Base-by-base conservation (phyloP, 2,888 invertebrate genomes). In the Helobdella robusta region DNA sequence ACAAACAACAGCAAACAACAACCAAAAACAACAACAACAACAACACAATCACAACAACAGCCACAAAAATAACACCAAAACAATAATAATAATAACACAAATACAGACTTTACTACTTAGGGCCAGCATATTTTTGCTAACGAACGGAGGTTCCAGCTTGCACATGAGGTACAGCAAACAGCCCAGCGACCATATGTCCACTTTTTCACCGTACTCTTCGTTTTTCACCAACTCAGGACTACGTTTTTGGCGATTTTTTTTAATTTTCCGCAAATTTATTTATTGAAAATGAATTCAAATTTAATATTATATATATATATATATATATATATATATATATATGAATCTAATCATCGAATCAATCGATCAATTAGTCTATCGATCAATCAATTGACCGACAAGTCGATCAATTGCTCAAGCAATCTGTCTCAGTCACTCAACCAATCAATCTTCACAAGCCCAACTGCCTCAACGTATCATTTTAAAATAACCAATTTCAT, bases 111-210 rank as follows among this genome's bases (percentile, higher is more conserved):
- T 76, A 32, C 74, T 78, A 34, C 79, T 80, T 23, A 81, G 73
- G 36, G 77, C 74, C 32, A 81, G 74, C 68, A 71, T 71, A 66
- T 71, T 71, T 48, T 46, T 67, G 64, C 76, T 77, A 72, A 74
- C 76, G 73, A 81, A 81, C 0, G 80, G 79, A 0, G 80, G 78
- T 66, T 75, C 72, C 18, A 81, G 72, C 6, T 75, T 75, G 70
- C 80, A 77, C 77, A 81, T 80, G 74, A 81, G 80, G 70, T 81
- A 81, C 35, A 81, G 70, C 54, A 81, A 77, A 72, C 81, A 81
- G 4, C 81, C 81, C 25, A 79, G 67, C 2, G 81, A 78, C 81
- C 81, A 81, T 44, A 81, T 74, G 69, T 81, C 81, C 1, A 81
- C 79, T 71, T 80, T 81, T 71, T 81, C 81, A 30, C 78, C 78